Evolutionary conservation across 2,113 vertebrate species (phyloP).

Genomic region (Sphaerodactylus townsendi): DNA sequence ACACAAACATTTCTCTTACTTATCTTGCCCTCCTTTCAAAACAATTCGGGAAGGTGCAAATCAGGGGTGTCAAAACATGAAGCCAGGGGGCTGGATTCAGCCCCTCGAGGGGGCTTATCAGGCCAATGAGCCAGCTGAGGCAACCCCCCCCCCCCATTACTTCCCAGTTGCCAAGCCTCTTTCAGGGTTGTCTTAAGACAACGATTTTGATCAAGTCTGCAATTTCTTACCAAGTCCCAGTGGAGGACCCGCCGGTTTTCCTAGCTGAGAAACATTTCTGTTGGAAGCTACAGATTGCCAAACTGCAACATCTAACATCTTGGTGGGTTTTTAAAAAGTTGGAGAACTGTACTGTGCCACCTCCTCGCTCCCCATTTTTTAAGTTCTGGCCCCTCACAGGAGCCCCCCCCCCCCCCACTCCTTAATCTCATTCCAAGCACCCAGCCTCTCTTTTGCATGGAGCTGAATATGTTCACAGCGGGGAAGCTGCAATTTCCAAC

Average conservation of each 20-base stretch:
- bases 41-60: too few species aligned
- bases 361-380: conserved; percentile 24
- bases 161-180: too few species aligned
- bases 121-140: too few species aligned
- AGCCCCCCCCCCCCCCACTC: background rate
- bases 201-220: too few species aligned
- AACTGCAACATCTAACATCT: conserved; percentile 43
- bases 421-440: conserved; percentile 61
- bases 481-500: conserved; percentile 42
- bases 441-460: conserved; percentile 26
- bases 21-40: too few species aligned
- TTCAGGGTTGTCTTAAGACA: too few species aligned
- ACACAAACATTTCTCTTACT: too few species aligned
- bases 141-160: too few species aligned
- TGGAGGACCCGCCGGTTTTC: background rate
- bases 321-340: background rate
- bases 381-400: conserved; percentile 27
- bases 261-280: background rate
- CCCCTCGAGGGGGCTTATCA: too few species aligned
- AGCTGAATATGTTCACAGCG: conserved; percentile 48
- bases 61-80: too few species aligned
- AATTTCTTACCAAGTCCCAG: too few species aligned
- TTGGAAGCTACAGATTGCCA: conserved; percentile 53
- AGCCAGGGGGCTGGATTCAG: too few species aligned
- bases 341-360: conserved; percentile 31